phyloP scores from a whole-genome alignment of 2,888 invertebrate genomes.

The Neoitamus cyanurus region DNA sequence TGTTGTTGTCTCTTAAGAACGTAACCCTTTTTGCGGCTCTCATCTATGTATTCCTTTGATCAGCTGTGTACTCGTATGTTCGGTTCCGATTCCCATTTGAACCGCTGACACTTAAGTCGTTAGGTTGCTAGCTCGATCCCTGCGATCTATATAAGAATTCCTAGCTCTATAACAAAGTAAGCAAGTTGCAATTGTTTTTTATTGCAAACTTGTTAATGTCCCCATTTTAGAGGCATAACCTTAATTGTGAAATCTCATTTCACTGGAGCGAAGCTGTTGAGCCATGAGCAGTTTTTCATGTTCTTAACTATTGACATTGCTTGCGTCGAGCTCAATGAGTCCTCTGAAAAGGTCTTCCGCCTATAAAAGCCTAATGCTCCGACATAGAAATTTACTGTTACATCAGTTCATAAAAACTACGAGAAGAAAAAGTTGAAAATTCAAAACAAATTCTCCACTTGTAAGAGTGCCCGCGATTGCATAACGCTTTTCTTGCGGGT shows the following conservation, averaged over 20 bases:
- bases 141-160: not conserved
- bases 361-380: not conserved
- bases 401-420: not conserved
- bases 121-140: too few relatives aligned
- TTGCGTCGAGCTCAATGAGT: not conserved
- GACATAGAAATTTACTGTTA: not conserved
- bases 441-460: slow-evolving; percentile 24
- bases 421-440: not conserved
- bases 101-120: too few relatives aligned
- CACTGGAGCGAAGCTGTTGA: not conserved
- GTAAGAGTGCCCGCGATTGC: slow-evolving; percentile 12
- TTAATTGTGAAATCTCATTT: not conserved
- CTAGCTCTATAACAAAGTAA: not conserved
- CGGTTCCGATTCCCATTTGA: too few relatives aligned
- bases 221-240: not conserved
- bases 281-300: not conserved
- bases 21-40: too few relatives aligned
- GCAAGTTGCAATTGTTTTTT: not conserved
- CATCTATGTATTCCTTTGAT: too few relatives aligned
- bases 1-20: too few relatives aligned
- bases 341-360: not conserved
- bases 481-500: not conserved
- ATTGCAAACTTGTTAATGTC: not conserved
- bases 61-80: too few relatives aligned
- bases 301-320: not conserved